phyloP scores from a whole-genome alignment of 2,888 invertebrate genomes.

The Listrodromus nycthemerus region DNA sequence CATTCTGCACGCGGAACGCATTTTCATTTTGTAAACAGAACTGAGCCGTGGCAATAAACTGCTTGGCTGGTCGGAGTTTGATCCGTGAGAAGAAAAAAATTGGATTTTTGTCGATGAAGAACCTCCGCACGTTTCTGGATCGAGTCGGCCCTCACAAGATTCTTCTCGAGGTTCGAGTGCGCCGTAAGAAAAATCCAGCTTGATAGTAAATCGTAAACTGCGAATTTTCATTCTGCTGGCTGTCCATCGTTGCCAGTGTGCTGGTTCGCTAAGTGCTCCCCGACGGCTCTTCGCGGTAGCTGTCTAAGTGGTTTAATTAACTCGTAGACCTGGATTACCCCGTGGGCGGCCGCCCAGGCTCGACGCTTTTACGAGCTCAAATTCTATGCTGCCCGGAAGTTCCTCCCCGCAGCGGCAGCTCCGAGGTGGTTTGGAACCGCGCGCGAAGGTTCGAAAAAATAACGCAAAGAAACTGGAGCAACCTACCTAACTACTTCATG shows the following conservation, averaged over 20 bases:
- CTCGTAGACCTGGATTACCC: constrained; percentile 62
- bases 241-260: constrained; percentile 42
- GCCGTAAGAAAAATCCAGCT: constrained; percentile 57
- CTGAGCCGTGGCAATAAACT: constrained; percentile 15
- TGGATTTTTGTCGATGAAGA: neutral
- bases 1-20: neutral
- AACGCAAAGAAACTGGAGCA: constrained; percentile 18
- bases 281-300: constrained; percentile 64
- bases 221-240: constrained; percentile 54
- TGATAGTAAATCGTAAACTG: constrained; percentile 67
- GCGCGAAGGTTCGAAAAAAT: constrained; percentile 18
- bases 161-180: constrained; percentile 4
- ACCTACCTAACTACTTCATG: neutral
- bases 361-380: constrained; percentile 62
- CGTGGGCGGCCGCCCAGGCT: constrained; percentile 40
- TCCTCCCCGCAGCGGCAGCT: constrained; percentile 20
- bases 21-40: constrained; percentile 45
- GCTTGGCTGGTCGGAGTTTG: constrained; percentile 9
- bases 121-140: constrained; percentile 16
- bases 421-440: constrained; percentile 6
- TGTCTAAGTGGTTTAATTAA: constrained; percentile 74
- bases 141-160: constrained; percentile 3
- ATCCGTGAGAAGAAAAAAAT: constrained; percentile 33
- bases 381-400: constrained; percentile 60
- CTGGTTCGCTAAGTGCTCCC: constrained; percentile 64